These are phyloP conservation scores for Hydrotaea cyrtoneurina DNA, from an alignment of 2,888 invertebrate genomes.

Conservation along the genomic window DNA sequence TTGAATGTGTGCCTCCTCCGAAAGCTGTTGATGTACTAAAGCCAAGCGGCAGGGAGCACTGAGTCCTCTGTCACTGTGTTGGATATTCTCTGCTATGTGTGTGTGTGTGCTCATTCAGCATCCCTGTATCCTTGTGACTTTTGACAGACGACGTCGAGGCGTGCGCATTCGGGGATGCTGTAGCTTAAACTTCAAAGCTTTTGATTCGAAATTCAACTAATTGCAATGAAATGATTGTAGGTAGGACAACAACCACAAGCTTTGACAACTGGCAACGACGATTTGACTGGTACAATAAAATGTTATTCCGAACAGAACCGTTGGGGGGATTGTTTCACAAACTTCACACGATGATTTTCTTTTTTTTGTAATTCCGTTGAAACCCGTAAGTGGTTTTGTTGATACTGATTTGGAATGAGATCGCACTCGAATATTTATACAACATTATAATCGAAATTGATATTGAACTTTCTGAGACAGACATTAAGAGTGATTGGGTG, in stretches of 20 bases:
- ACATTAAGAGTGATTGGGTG: too few species aligned
- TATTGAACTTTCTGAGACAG: too few species aligned
- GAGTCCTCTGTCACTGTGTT: background rate
- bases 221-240: background rate
- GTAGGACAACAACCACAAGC: background rate
- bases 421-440: too few species aligned
- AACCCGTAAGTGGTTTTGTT: too few species aligned
- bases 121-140: background rate
- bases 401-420: too few species aligned
- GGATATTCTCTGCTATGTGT: background rate
- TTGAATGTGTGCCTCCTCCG: constrained; percentile 44
- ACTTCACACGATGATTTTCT: too few species aligned
- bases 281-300: too few species aligned
- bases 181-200: constrained; percentile 11
- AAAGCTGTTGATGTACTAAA: constrained; percentile 65
- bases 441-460: too few species aligned
- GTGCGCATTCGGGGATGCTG: constrained; percentile 54
- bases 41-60: constrained; percentile 29
- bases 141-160: constrained; percentile 32
- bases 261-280: too few species aligned
- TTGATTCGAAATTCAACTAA: background rate
- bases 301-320: background rate
- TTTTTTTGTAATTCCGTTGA: too few species aligned
- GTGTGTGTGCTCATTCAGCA: background rate
- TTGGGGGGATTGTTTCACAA: background rate